Evolutionary conservation across 2,888 invertebrate genomes (phyloP).

Genomic region (Hymenopus coronatus): DNA sequence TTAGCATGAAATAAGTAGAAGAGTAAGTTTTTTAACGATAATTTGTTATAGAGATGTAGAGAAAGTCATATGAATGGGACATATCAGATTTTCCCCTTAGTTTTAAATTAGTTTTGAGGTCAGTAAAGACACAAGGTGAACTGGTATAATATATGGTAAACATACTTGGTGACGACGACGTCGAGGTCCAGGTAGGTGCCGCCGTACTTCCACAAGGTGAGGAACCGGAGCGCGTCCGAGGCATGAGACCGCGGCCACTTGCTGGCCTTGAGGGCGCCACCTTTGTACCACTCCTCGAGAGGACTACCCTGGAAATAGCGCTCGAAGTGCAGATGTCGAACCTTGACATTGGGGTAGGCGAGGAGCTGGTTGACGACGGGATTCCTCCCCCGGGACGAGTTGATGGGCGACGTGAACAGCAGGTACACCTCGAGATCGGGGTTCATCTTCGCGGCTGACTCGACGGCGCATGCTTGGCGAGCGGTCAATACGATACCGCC

Average conservation of each 20-base stretch:
- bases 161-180: conserved; percentile 60
- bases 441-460: conserved; percentile 63
- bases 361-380: conserved; percentile 41
- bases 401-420: conserved; percentile 52
- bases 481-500: conserved; percentile 48
- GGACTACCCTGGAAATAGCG: conserved; percentile 50
- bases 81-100: too few relatives aligned
- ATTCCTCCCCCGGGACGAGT: conserved; percentile 34
- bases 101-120: too few relatives aligned
- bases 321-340: conserved; percentile 26
- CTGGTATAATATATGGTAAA: too few relatives aligned
- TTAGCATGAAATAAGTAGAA: too few relatives aligned
- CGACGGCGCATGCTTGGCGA: conserved; percentile 66
- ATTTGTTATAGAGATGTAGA: too few relatives aligned
- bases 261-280: conserved; percentile 52
- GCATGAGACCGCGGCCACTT: conserved; percentile 59
- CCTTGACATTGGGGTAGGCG: conserved; percentile 43
- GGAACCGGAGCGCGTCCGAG: conserved; percentile 62
- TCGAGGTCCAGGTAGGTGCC: conserved; percentile 77
- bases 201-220: conserved; percentile 71
- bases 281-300: conserved; percentile 53
- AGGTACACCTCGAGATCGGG: conserved; percentile 57
- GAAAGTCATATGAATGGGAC: too few relatives aligned
- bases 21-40: too few relatives aligned
- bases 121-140: too few relatives aligned